A percentile compares a stretch with the other conserved stretches of the same genome.
phyloP scores from a whole-genome alignment of 2,797 vertebrate species.

The Chaunax sp. region DNA sequence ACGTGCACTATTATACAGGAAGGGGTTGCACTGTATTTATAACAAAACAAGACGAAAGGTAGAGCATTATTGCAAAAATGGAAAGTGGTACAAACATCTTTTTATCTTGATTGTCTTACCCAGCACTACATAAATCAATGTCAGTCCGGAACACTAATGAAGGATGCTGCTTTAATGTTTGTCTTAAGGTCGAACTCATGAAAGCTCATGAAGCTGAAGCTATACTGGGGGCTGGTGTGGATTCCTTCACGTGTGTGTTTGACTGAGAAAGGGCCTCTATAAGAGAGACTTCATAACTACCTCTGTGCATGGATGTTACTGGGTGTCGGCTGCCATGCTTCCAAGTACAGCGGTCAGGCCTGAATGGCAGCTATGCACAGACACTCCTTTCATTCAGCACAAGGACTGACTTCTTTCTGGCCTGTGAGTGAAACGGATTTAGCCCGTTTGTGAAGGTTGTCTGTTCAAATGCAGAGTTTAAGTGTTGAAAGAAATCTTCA shows the following conservation, averaged over 20 bases:
- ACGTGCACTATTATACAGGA: too few species aligned
- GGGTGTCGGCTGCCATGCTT: conserved; percentile 51
- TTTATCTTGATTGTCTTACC: too few species aligned
- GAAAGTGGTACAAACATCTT: too few species aligned
- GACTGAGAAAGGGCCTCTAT: conserved; percentile 1
- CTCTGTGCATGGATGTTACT: conserved; percentile 23
- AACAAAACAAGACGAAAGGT: too few species aligned
- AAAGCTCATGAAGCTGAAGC: conserved; percentile 4
- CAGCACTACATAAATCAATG: too few species aligned
- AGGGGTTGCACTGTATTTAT: too few species aligned
- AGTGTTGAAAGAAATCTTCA: neutral
- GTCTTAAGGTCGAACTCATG: conserved; percentile 20
- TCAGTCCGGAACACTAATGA: neutral
- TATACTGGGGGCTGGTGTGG: neutral
- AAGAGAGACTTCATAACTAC: conserved; percentile 27
- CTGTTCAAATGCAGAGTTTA: neutral
- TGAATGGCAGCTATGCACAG: conserved; percentile 43
- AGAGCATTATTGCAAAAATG: too few species aligned
- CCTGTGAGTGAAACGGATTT: neutral
- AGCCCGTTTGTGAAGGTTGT: neutral
- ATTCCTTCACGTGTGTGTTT: conserved; percentile 23
- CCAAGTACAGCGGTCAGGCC: conserved; percentile 14
- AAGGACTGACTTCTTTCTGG: conserved; percentile 24
- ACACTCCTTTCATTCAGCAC: conserved; percentile 59
- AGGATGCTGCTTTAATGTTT: conserved; percentile 26